Evolutionary conservation across 2,797 vertebrate species (phyloP), one percentile per base, ranked within the genome.

Genomic region (Protosalanx chinensis): DNA sequence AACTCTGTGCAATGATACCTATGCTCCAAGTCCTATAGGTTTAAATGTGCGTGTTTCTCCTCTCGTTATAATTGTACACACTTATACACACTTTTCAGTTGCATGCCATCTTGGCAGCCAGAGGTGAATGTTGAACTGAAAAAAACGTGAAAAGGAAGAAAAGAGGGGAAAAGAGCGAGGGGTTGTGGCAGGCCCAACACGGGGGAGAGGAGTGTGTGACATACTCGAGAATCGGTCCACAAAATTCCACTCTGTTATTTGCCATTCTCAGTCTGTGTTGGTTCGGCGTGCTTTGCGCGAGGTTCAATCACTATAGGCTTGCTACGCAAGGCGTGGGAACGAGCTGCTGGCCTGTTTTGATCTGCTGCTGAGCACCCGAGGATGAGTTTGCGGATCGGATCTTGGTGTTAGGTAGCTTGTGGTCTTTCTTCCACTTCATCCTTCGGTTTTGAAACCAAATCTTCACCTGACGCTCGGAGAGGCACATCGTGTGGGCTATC

Each of bases 401-500:
- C 94, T 99, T 99, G 84, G 97, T 98, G 86, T 98, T 99, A 83
- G 97, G 97, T 64, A 99, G 94, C 93, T 99, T 99, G 91, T 98
- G 97, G 82, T 99, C 97, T 89, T 99, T 99, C 94, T 99, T 99
- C 97, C 97, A 99, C 83, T 99, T 99, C 97, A 99, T 99, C 80
- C 97, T 93, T 72, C 97, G 92, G 91, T 99, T 99, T 91, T 99
- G 97, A 89, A 99, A 98, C 97, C 97, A 99, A 85, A 99, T 99
- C 93, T 99, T 99, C 82, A 99, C 96, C 92, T 99, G 97, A 83
- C 97, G 96, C 91, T 98, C 97, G 4, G 96, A 97, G 80, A 99
- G 92, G 82, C 96, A 98, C 91, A 99, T 96, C 0, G 97, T 95
- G 91, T 99, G 97, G 2, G 97, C 97, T 76, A 98, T 98, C 91